Evolutionary conservation across 2,888 invertebrate species (phyloP).

Genomic region (Phorcus lineatus): DNA sequence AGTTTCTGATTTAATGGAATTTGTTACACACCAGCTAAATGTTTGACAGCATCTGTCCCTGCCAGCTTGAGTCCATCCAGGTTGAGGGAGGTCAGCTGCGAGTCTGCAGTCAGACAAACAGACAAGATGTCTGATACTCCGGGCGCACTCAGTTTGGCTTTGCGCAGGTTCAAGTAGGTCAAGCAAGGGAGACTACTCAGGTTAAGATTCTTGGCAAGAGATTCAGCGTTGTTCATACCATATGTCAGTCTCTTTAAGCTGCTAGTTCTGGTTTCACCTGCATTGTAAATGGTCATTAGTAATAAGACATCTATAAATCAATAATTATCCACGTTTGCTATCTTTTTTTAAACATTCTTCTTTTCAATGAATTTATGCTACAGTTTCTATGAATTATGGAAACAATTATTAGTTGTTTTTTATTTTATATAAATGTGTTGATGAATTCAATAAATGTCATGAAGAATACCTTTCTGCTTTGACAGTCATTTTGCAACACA

Average conservation of each 20-base stretch:
- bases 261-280: constrained; percentile 39
- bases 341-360: no score
- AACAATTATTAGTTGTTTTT: no score
- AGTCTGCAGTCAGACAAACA: not conserved
- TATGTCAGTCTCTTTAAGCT: constrained; percentile 48
- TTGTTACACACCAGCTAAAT: constrained; percentile 45
- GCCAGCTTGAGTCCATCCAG: constrained; percentile 65
- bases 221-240: constrained; percentile 53
- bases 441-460: no score
- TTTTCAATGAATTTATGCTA: no score
- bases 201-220: constrained; percentile 41
- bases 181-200: constrained; percentile 43
- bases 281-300: no score
- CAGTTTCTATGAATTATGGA: no score
- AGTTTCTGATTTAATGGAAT: no score
- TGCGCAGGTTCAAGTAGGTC: constrained; percentile 58
- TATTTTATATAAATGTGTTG: no score
- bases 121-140: constrained; percentile 36
- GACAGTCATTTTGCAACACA: no score
- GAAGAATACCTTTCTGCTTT: no score
- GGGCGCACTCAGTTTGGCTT: constrained; percentile 48
- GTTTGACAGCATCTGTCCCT: constrained; percentile 49
- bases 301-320: no score
- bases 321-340: no score
- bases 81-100: constrained; percentile 46